These are phyloP conservation scores for Coracias cyanogaster DNA, from an alignment of 2,797 vertebrate genomes.

Conservation along the genomic window DNA sequence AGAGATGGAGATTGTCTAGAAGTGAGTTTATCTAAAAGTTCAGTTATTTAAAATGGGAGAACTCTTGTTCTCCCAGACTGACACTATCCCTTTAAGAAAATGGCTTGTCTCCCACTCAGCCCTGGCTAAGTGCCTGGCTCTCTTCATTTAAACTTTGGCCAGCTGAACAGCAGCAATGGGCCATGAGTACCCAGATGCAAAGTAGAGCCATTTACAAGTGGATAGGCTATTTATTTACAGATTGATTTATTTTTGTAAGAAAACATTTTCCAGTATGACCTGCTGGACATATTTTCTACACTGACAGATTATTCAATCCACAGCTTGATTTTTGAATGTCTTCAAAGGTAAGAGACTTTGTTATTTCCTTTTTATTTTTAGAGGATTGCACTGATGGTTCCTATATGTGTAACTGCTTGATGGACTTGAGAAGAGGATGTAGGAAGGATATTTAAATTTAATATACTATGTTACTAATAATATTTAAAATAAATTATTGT, in stretches of 20 bases:
- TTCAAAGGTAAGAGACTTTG: conserved; percentile 58
- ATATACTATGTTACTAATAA: neutral
- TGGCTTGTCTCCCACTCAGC: conserved; percentile 26
- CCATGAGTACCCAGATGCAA: conserved; percentile 38
- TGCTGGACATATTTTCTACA: neutral
- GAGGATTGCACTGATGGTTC: neutral
- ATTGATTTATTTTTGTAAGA: neutral
- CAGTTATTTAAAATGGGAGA: neutral
- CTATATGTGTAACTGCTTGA: neutral
- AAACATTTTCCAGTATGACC: neutral
- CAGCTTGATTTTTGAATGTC: neutral
- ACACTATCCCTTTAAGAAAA: conserved; percentile 72
- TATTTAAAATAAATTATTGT: neutral
- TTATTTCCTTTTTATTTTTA: neutral
- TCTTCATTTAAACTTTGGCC: conserved; percentile 59
- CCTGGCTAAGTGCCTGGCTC: conserved; percentile 70
- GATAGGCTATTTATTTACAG: conserved; percentile 6
- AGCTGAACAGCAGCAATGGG: conserved; percentile 49
- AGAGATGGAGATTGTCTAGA: neutral
- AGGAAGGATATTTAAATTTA: neutral
- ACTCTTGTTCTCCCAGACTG: neutral
- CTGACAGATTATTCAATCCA: neutral
- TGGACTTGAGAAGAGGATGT: neutral
- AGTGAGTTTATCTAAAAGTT: neutral
- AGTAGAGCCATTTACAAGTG: conserved; percentile 23